Conservation (phyloP, 2,888 invertebrate genomes). For the Troglohyphantes excavatus region DNA sequence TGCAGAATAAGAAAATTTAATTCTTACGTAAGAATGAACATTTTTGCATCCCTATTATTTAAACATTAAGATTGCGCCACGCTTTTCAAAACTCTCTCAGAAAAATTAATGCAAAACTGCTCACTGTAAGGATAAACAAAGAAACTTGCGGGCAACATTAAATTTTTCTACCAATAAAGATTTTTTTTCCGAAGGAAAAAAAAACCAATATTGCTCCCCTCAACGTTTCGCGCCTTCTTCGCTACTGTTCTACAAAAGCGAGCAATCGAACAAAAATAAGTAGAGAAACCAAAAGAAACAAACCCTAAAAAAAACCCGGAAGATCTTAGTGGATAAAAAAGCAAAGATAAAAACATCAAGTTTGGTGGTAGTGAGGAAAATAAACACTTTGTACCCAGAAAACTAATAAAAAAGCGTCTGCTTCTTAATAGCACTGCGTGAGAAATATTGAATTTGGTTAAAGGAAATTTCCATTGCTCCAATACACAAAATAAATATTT, state of each 20-base stretch:
- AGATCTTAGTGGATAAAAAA: conserved; percentile 25
- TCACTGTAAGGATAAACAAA: conserved; percentile 15
- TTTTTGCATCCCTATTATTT: background rate
- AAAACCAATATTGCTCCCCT: conserved; percentile 7
- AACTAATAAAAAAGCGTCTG: conserved; percentile 4
- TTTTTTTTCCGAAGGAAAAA: conserved; percentile 8
- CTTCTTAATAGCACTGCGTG: conserved; percentile 33
- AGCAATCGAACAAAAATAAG: conserved; percentile 39
- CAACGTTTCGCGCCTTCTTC: conserved; percentile 27
- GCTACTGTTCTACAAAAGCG: conserved; percentile 3
- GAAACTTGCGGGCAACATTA: background rate
- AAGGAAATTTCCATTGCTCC: conserved; percentile 55
- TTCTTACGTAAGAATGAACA: background rate
- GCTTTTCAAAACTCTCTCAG: background rate
- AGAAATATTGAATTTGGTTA: conserved; percentile 70
- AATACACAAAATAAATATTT: conserved; percentile 43
- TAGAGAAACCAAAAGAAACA: background rate
- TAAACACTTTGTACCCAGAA: conserved; percentile 10
- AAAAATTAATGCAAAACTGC: conserved; percentile 20
- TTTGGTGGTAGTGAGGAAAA: conserved; percentile 38
- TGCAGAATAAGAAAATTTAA: background rate
- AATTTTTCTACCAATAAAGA: conserved; percentile 38
- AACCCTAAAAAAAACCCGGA: conserved; percentile 13
- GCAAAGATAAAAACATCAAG: conserved; percentile 36
- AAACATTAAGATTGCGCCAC: background rate